These are phyloP conservation scores for Achroia grisella DNA, from an alignment of 1,140 invertebrate species.

Conservation along the genomic window DNA sequence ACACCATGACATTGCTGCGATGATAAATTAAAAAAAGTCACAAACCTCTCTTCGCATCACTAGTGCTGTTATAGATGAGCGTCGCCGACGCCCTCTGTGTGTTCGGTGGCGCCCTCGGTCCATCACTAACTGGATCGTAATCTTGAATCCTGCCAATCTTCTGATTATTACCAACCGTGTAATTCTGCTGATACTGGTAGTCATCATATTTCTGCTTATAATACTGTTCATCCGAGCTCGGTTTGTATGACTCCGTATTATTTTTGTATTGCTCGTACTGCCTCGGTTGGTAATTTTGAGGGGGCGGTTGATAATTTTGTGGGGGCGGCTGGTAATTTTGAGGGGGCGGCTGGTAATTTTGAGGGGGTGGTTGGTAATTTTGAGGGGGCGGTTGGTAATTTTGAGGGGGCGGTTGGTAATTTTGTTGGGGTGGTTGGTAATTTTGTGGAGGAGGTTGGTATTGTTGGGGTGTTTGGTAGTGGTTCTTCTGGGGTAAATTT, in stretches of 20 bases:
- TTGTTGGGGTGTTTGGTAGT: slow-evolving; percentile 46
- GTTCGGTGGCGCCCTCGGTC: slow-evolving; percentile 81
- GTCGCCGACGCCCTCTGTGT: slow-evolving; percentile 84
- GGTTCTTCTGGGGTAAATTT: slow-evolving; percentile 50
- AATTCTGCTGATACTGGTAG: slow-evolving; percentile 31
- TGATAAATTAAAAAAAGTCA: no score
- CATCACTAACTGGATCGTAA: slow-evolving; percentile 84
- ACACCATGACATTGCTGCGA: not conserved
- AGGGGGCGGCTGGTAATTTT: slow-evolving; percentile 1
- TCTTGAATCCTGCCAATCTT: slow-evolving; percentile 84
- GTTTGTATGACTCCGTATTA: slow-evolving; percentile 16
- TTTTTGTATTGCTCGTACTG: slow-evolving; percentile 25
- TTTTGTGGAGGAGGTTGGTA: slow-evolving; percentile 22
- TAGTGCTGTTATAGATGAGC: slow-evolving; percentile 84
- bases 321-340: slow-evolving; percentile 1
- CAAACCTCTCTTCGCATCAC: slow-evolving; percentile 56
- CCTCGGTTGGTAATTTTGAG: slow-evolving; percentile 6
- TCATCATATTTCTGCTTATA: slow-evolving; percentile 45
- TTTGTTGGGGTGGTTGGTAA: slow-evolving; percentile 22
- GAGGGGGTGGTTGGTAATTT: not conserved
- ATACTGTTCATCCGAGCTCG: slow-evolving; percentile 24
- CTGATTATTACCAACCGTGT: slow-evolving; percentile 22
- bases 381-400: no score
- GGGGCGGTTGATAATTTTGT: not conserved
- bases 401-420: no score